A percentile compares a stretch with the other conserved stretches of the same genome.
Conservation (phyloP, 2,113 vertebrate genomes). For the Scatophagus argus region DNA sequence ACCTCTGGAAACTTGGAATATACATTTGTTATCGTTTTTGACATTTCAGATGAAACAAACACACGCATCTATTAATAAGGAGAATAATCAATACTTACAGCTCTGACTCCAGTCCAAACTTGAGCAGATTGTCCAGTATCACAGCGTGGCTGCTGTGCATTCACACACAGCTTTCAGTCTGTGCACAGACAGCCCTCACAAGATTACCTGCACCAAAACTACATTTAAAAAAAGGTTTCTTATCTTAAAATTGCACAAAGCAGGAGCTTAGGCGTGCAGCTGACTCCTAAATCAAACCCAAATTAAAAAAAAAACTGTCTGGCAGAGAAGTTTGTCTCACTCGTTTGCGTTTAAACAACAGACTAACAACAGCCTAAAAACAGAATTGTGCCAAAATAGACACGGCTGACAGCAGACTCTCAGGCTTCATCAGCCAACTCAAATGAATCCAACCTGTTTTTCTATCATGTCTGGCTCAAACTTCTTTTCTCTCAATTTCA, state of each 20-base stretch:
- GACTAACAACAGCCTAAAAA: slow-evolving; percentile 12
- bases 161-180: neutral
- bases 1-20: neutral
- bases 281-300: slow-evolving; percentile 8
- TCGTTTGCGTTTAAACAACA: slow-evolving; percentile 13
- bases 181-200: neutral
- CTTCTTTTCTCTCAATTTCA: slow-evolving; percentile 31
- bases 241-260: slow-evolving; percentile 46
- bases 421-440: slow-evolving; percentile 16
- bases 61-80: neutral
- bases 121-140: neutral
- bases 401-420: slow-evolving; percentile 12
- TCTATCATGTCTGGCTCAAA: neutral
- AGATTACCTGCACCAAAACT: slow-evolving; percentile 36
- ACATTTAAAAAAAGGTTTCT: slow-evolving; percentile 4
- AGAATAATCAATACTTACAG: neutral
- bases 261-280: slow-evolving; percentile 14
- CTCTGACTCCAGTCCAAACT: neutral
- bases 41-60: slow-evolving; percentile 7
- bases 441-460: slow-evolving; percentile 39
- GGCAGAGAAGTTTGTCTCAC: slow-evolving; percentile 29
- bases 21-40: neutral
- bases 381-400: slow-evolving; percentile 24
- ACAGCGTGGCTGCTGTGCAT: neutral
- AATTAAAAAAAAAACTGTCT: slow-evolving; percentile 41